A percentile compares a stretch with the other conserved stretches of the same genome.
phyloP scores from a whole-genome alignment of 2,113 vertebrate species.

The Elachura formosa region DNA sequence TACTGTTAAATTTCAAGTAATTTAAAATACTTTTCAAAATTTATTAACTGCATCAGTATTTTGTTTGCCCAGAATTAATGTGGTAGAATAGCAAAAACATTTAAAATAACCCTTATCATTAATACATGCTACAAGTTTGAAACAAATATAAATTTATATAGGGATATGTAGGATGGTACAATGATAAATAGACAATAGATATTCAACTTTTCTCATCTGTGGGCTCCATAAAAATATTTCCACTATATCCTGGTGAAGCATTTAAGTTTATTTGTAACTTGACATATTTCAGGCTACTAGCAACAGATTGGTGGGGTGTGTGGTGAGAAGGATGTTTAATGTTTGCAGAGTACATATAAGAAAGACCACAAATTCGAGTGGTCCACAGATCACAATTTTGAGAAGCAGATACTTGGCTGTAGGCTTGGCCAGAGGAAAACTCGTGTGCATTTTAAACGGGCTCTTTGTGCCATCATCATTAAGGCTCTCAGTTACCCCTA shows the following conservation, averaged over 20 bases:
- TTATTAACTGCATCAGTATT: background rate
- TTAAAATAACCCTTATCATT: background rate
- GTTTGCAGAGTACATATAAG: background rate
- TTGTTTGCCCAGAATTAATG: background rate
- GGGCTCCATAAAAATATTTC: background rate
- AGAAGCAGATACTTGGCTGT: background rate
- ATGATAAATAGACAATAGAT: background rate
- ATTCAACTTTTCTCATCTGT: background rate
- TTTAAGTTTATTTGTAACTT: background rate
- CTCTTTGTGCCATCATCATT: background rate
- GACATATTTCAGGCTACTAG: background rate
- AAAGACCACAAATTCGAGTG: background rate
- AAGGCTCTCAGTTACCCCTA: background rate
- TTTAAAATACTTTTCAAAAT: background rate
- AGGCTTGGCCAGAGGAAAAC: background rate
- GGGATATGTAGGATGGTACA: background rate
- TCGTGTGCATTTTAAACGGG: background rate
- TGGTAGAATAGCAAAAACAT: background rate
- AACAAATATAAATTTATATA: background rate
- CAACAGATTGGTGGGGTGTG: background rate
- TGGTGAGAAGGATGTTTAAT: background rate
- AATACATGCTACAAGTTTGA: background rate
- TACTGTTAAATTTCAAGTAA: background rate
- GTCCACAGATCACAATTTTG: background rate
- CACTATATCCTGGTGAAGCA: background rate